Evolutionary conservation across 2,113 vertebrate genomes (phyloP), one percentile per base, ranked within the genome.

Genomic region (Leiothrix lutea): DNA sequence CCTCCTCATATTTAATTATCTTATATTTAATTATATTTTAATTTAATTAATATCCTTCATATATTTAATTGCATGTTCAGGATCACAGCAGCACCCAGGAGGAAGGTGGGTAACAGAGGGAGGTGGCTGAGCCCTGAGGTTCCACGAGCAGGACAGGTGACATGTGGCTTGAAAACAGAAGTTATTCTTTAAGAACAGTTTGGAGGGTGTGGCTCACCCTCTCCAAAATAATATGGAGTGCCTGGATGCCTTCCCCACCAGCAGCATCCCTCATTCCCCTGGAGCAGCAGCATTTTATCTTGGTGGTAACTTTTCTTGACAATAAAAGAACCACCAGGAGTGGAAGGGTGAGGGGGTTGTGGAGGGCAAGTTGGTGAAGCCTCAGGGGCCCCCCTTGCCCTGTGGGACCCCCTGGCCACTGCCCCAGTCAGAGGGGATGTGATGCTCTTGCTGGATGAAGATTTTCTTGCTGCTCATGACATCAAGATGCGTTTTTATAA

Each of bases 1-100:
- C 35, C 71, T 75, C 35, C 40, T 62, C 75, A 24, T 69, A 83
- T 77, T 83, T 62, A 90, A 90, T 90, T 90, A 87, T 54, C 64
- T 54, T 17, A 40, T 23, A 54, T 89, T 61, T 89, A 90, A 83
- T 90, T 77, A 83, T 36, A 35, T 18, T 70, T 7, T 83, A 77
- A 90, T 50, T 83, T 83, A 83, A 90, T 90, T 77, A 83, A 70
- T 83, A 83, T 50, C 71, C 64, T 56, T 77, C 48, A 26, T 56
- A 8, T 62, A 67, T 96, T 97, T 94, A 96, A 96, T 82, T 80
- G 88, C 87, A 64, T 35, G 67, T 35, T 79, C 87, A 92, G 87
- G 92, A 92, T 95, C 92, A 45, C 95, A 67, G 96, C 92, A 79
- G 73, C 19, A 26, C 86, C 60, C 66, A 14, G 92, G 94, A 93